Conservation (phyloP, 2,888 invertebrate species). For the Drosophila borealis region DNA sequence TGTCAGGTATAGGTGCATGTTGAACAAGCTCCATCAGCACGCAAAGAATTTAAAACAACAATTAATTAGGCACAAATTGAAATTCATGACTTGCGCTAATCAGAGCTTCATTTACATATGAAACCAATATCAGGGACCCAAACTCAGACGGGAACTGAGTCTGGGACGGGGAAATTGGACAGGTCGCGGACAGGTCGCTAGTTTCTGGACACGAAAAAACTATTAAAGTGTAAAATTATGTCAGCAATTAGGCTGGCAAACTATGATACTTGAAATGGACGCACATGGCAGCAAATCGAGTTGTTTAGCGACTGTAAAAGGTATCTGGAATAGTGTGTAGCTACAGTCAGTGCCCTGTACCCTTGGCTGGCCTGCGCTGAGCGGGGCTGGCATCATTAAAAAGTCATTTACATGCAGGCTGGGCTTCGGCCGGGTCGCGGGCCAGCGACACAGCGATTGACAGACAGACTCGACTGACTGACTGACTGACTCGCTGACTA, state of each 20-base stretch:
- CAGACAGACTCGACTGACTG: slow-evolving; percentile 22
- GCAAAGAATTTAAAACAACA: slow-evolving; percentile 72
- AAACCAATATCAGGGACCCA: slow-evolving; percentile 57
- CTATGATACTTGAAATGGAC: slow-evolving; percentile 64
- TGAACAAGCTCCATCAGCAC: slow-evolving; percentile 47
- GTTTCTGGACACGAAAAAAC: slow-evolving; percentile 59
- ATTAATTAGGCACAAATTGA: slow-evolving; percentile 77
- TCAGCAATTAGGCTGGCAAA: slow-evolving; percentile 72
- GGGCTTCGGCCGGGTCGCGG: slow-evolving; percentile 52
- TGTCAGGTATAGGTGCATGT: slow-evolving; percentile 8
- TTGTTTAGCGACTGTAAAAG: background rate
- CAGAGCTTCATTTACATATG: slow-evolving; percentile 75
- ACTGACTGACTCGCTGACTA: slow-evolving; percentile 17
- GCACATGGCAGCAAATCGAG: slow-evolving; percentile 21
- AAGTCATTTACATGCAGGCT: slow-evolving; percentile 79
- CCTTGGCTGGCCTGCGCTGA: slow-evolving; percentile 1
- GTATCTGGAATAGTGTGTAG: slow-evolving; percentile 1
- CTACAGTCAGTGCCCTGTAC: slow-evolving; percentile 1
- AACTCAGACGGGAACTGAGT: background rate
- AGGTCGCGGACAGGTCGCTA: slow-evolving; percentile 32
- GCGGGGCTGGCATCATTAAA: slow-evolving; percentile 67
- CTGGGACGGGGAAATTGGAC: background rate
- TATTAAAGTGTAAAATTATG: slow-evolving; percentile 73
- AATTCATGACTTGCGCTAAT: slow-evolving; percentile 76
- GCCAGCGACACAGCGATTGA: slow-evolving; percentile 29